Base-by-base conservation (phyloP, 2,113 vertebrate genomes). In the Bos indicus region DNA sequence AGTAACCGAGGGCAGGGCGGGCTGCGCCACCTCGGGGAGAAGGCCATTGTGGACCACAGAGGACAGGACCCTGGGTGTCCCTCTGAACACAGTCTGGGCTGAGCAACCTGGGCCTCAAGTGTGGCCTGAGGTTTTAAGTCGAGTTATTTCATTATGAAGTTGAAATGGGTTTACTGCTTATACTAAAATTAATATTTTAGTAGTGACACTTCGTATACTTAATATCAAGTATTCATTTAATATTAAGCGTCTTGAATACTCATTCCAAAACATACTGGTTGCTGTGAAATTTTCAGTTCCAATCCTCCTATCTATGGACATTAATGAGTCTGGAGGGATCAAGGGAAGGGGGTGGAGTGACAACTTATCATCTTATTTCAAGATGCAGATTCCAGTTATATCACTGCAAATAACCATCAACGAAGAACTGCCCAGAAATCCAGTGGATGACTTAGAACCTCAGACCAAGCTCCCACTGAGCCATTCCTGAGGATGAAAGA, bases 401-500 rank as follows among this genome's bases (percentile, higher is more conserved):
- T 1, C 2, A 30, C 59, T 11, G 0, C 54, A n/a, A 43, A 26
- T 1, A 3, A 36, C 11, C 19, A 9, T 43, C 7, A 13, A 26
- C 57, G 15, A 17, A 25, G 11, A 46, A 43, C 19, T 2, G 16
- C n/a, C 82, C 77, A 4, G 54, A 17, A 43, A 46, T 1, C 33
- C 30, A 52, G 48, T 2, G 0, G 88, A 19, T 6, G 4, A 19
- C 57, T 3, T 54, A 30, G n/a, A 52, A 23, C 36, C 59, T 19
- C 54, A 13, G 25, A 74, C 30, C 6, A 19, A 11, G 19, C 33
- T 17, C 26, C 30, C 4, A 4, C 89, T 87, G 33, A 71, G 96
- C 92, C 33, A 94, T 5, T 87, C 91, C 95, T 74, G 94, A 96
- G 80, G 91, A 48, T 11, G 86, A 88, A 95, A 97, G 80, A 54